These are phyloP conservation scores for Trachurus trachurus DNA, from an alignment of 2,797 vertebrate genomes.

Conservation along the genomic window DNA sequence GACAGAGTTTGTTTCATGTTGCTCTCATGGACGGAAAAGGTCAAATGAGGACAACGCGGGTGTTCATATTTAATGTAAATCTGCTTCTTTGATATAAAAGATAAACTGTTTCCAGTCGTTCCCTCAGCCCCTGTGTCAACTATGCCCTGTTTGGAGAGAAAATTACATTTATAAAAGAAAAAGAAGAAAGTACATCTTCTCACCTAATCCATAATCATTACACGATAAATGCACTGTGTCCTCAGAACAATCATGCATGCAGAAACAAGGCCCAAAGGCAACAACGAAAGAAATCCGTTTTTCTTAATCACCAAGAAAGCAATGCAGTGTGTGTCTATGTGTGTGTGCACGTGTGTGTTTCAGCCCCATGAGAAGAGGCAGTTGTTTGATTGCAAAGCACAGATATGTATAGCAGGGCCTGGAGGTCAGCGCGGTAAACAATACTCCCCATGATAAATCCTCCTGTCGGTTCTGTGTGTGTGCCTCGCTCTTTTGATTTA, in stretches of 20 bases:
- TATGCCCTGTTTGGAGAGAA: background rate
- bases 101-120: background rate
- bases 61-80: background rate
- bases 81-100: background rate
- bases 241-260: slow-evolving; percentile 10
- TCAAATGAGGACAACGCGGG: slow-evolving; percentile 13
- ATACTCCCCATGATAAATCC: slow-evolving; percentile 81
- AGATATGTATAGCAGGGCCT: slow-evolving; percentile 75
- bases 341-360: slow-evolving; percentile 49
- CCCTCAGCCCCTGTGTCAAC: slow-evolving; percentile 14
- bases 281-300: slow-evolving; percentile 18
- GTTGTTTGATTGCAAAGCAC: slow-evolving; percentile 74
- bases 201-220: slow-evolving; percentile 29
- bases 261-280: slow-evolving; percentile 8
- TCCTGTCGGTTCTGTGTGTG: slow-evolving; percentile 70
- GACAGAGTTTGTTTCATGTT: slow-evolving; percentile 4
- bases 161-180: slow-evolving; percentile 8
- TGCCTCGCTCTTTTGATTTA: slow-evolving; percentile 81
- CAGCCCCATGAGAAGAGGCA: slow-evolving; percentile 46
- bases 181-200: background rate
- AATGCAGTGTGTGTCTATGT: slow-evolving; percentile 4
- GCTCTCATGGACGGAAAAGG: background rate
- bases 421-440: slow-evolving; percentile 82
- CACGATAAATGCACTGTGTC: slow-evolving; percentile 12
- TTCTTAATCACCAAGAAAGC: slow-evolving; percentile 31